A percentile compares a stretch with the other conserved stretches of the same genome.
These are phyloP conservation scores for Tympanuchus pallidicinctus DNA, from an alignment of 2,113 vertebrate genomes.

Conservation along the genomic window DNA sequence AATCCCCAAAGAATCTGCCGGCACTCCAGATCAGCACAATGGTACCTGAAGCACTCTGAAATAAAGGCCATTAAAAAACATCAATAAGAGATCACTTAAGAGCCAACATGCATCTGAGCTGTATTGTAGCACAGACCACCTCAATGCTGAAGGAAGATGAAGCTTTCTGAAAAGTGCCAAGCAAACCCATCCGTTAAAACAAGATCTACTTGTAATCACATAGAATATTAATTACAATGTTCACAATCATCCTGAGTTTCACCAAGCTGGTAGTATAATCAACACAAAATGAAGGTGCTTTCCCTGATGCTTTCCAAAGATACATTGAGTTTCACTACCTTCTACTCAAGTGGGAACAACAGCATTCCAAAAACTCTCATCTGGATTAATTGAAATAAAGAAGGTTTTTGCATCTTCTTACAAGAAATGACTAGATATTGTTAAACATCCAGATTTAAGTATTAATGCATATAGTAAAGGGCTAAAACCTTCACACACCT, in stretches of 20 bases:
- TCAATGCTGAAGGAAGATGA: not conserved
- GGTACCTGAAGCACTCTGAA: not conserved
- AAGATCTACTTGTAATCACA: not conserved
- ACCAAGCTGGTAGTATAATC: not conserved
- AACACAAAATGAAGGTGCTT: not conserved
- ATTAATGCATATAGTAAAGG: not conserved
- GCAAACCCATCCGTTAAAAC: not conserved
- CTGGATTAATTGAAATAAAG: not conserved
- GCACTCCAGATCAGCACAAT: not conserved
- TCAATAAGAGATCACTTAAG: not conserved
- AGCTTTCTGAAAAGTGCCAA: not conserved
- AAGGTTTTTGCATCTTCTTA: not conserved
- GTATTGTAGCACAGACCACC: not conserved
- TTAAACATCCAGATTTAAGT: not conserved
- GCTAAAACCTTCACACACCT: not conserved
- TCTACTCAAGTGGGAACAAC: not conserved
- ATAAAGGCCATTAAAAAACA: not conserved
- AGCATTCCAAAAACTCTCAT: not conserved
- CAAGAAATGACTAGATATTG: not conserved
- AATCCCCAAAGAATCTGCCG: not conserved
- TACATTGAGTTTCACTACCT: slow-evolving; percentile 11
- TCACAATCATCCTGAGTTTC: not conserved
- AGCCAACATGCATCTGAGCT: not conserved
- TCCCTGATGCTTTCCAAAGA: not conserved
- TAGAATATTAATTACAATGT: not conserved